Evolutionary conservation across 2,797 vertebrate species (phyloP).

Genomic region (Neosilurus mollespiculum): DNA sequence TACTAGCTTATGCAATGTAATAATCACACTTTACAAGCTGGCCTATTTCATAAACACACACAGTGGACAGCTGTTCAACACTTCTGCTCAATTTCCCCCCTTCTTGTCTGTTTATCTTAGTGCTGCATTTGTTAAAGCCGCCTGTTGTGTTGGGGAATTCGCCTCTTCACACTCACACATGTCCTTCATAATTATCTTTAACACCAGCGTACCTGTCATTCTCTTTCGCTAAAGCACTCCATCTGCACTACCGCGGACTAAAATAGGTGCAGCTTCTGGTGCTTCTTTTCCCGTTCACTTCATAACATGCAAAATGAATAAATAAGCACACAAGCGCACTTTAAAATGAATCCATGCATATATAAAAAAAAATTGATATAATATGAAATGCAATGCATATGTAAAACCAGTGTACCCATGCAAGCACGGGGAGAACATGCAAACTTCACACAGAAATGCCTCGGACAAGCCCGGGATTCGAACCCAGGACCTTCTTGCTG

Average conservation of each 20-base stretch:
- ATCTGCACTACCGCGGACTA: slow-evolving; percentile 14
- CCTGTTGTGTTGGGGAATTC: slow-evolving; percentile 18
- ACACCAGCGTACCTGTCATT: slow-evolving; percentile 32
- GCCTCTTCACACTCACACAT: slow-evolving; percentile 38
- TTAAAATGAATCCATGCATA: slow-evolving; percentile 4
- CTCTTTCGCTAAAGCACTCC: slow-evolving; percentile 35
- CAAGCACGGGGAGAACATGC: no score
- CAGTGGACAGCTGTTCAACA: slow-evolving; percentile 41
- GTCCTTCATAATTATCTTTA: slow-evolving; percentile 40
- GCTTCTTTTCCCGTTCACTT: slow-evolving; percentile 5
- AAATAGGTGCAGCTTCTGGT: slow-evolving; percentile 19
- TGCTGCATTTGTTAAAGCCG: slow-evolving; percentile 5
- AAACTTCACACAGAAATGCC: no score
- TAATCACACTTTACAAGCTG: slow-evolving; percentile 17
- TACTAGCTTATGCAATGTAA: slow-evolving; percentile 26
- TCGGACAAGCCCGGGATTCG: no score
- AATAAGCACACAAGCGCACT: background rate
- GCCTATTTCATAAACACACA: slow-evolving; percentile 19
- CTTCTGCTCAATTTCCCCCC: slow-evolving; percentile 22
- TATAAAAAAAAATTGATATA: no score
- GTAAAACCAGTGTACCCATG: no score
- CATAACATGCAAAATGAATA: background rate
- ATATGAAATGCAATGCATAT: no score
- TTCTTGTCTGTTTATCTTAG: slow-evolving; percentile 10
- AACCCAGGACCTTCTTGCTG: no score